Evolutionary conservation across 2,797 vertebrate genomes (phyloP).

Genomic region (Danionella dracula): DNA sequence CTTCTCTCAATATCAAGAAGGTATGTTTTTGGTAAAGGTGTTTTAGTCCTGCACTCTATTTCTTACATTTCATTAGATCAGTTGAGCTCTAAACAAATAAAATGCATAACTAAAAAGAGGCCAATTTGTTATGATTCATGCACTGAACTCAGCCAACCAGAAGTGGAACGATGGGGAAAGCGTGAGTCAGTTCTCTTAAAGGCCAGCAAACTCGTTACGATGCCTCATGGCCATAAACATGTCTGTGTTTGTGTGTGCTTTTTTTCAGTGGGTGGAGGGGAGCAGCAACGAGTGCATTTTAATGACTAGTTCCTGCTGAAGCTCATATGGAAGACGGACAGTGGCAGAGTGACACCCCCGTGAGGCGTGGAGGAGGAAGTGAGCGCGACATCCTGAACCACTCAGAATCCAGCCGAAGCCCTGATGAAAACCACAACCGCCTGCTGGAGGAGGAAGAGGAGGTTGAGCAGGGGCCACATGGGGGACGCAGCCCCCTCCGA

Average conservation of each 20-base stretch:
- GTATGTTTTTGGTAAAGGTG: too few species aligned
- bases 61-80: background rate
- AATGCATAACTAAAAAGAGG: background rate
- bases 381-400: slow-evolving; percentile 20
- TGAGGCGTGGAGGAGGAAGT: background rate
- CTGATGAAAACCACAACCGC: slow-evolving; percentile 34
- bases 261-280: background rate
- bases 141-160: background rate
- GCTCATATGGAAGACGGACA: slow-evolving; percentile 43
- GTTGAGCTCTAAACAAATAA: background rate
- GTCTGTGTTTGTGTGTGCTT: background rate
- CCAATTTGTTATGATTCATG: background rate
- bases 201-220: background rate
- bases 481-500: background rate
- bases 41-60: background rate
- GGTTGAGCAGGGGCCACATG: slow-evolving; percentile 18
- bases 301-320: slow-evolving; percentile 17
- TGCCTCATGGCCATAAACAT: background rate
- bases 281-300: slow-evolving; percentile 6
- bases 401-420: background rate
- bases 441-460: slow-evolving; percentile 41
- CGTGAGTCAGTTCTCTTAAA: slow-evolving; percentile 10
- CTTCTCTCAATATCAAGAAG: too few species aligned
- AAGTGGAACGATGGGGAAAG: background rate
- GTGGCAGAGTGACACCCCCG: slow-evolving; percentile 32